Base-by-base conservation (phyloP, 2,113 vertebrate genomes). In the Irena cyanogastra region DNA sequence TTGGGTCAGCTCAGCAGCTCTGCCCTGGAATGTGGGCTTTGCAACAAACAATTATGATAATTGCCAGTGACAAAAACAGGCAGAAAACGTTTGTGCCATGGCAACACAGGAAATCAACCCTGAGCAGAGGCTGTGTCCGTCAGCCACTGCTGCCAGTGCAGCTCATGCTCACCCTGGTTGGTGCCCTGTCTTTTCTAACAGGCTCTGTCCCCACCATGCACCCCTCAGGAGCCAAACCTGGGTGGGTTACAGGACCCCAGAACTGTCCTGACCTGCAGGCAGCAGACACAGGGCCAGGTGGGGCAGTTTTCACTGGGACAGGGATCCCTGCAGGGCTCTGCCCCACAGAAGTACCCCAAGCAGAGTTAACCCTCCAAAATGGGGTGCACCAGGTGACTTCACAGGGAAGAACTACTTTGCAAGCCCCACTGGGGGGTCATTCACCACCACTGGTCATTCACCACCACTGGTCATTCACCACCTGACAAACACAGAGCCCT, bases 61-160 rank as follows among this genome's bases (percentile, higher is more conserved):
- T 84, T 96, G 77, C 74, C 87, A 84, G 83, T 66, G 79, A 81
- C 91, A 92, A 83, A 81, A 94, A 87, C 50, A 89, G 89, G 35
- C 80, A 78, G 83, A 92, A 93, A 83, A 88, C 28, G 35, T 86
- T 81, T 83, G 70, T 80, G 79, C 59, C 80, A 66, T 89, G 64
- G 94, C 86, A 92, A 92, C 64, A 52, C 72, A 74, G 88, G 83
- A 95, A 95, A 86, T 57, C 77, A 92, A 52, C 59, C 50, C 63
- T 54, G 89, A 33, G 80, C 68, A 70, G 68, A 83, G 26, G 54
- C 71, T 66, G 26, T 61, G 63, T 74, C 90, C 27, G 1, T 45
- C 87, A 80, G 77, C 42, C 64, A 18, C 8, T 81, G 23, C 52
- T 52, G 49, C 49, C 53, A 44, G 53, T 2, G 1, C 72, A 83